Percentiles rank a stretch among this genome's conserved stretches.
Evolutionary conservation across 2,888 invertebrate genomes (phyloP).

Genomic region (Operophtera brumata): DNA sequence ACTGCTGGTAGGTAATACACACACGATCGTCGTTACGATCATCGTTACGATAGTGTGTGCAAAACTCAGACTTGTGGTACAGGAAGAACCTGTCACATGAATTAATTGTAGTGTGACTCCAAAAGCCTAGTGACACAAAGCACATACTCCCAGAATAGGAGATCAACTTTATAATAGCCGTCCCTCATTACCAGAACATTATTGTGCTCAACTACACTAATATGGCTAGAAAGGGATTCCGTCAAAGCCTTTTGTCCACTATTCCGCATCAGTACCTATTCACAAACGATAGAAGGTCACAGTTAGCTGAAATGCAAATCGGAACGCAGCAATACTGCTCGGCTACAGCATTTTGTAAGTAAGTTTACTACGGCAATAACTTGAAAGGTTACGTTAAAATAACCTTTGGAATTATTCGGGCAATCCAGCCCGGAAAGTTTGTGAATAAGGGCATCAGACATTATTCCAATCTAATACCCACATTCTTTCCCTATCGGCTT

Average conservation of each 20-base stretch:
- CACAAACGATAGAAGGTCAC: neutral
- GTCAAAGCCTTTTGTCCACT: neutral
- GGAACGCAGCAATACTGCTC: neutral
- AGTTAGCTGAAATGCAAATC: neutral
- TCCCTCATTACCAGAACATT: neutral
- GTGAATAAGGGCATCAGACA: slow-evolving; percentile 4
- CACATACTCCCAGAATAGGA: too few relatives aligned
- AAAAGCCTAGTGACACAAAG: too few relatives aligned
- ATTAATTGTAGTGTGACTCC: too few relatives aligned
- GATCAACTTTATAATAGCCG: too few relatives aligned
- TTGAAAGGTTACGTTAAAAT: neutral
- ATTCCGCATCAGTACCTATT: neutral
- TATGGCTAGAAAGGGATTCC: neutral
- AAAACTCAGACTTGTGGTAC: too few relatives aligned
- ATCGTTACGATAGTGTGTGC: too few relatives aligned
- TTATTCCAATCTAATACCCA: slow-evolving; percentile 18
- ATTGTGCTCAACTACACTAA: neutral
- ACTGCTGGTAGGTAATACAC: too few relatives aligned
- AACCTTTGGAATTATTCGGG: too few relatives aligned
- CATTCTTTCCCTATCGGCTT: slow-evolving; percentile 23
- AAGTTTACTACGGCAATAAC: neutral
- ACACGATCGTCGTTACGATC: too few relatives aligned
- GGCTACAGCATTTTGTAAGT: neutral
- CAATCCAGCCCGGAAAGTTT: neutral
- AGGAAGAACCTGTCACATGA: too few relatives aligned